phyloP scores from a whole-genome alignment of 1,140 invertebrate genomes.

The Cotesia typhae region DNA sequence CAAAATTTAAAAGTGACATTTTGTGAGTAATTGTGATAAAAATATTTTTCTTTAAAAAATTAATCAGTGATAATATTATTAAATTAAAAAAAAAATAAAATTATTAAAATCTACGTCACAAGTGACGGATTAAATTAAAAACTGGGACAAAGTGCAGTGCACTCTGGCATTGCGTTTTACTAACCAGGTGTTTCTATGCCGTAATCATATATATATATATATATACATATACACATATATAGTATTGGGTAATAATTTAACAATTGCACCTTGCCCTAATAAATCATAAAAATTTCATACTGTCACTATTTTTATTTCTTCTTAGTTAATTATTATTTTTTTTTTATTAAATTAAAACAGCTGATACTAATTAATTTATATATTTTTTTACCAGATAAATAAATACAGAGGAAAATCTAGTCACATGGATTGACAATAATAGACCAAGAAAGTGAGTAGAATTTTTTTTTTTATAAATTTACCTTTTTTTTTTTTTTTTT shows the following conservation, averaged over 20 bases:
- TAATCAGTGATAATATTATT: background rate
- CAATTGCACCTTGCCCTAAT: constrained; percentile 50
- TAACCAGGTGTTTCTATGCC: constrained; percentile 63
- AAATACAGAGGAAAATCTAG: background rate
- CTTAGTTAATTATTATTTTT: background rate
- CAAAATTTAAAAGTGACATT: too few relatives aligned
- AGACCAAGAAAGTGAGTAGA: background rate
- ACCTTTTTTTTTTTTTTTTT: too few relatives aligned
- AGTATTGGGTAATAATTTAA: constrained; percentile 60
- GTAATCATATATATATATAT: constrained; percentile 51
- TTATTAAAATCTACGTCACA: constrained; percentile 63
- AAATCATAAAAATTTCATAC: constrained; percentile 29
- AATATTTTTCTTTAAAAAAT: too few relatives aligned
- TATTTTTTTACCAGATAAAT: too few relatives aligned
- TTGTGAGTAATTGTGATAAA: too few relatives aligned
- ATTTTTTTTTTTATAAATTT: background rate
- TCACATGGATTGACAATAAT: constrained; percentile 13
- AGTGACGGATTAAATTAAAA: constrained; percentile 62
- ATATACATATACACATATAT: constrained; percentile 33
- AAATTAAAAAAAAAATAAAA: constrained; percentile 45
- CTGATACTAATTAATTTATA: background rate
- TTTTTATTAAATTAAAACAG: background rate
- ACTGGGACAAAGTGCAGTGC: constrained; percentile 67
- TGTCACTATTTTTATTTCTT: constrained; percentile 8
- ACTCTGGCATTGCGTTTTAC: constrained; percentile 66